Base-by-base conservation (phyloP, 2,888 invertebrate species). In the Macaria liturata region DNA sequence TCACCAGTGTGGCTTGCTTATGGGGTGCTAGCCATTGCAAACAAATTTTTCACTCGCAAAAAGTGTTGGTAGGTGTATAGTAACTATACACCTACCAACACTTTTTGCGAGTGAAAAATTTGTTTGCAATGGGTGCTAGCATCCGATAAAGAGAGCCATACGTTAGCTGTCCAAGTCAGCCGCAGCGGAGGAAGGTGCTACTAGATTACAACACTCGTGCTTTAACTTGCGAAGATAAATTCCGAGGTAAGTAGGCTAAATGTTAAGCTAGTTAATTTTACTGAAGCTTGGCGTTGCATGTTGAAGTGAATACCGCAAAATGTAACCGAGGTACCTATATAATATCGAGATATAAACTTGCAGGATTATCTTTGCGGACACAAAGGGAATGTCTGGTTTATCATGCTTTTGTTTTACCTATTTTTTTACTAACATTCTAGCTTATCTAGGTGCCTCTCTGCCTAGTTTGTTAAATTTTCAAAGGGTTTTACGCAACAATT, bases 61-160 rank as follows among this genome's bases (percentile, higher is more conserved):
- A 58, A 34, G 9, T 50, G 6, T 32, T 40, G 44, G 44, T 20
- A 20, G 1, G 20, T 20, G 20, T 20, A 20, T n/a, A n/a, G n/a
- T n/a, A n/a, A n/a, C n/a, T n/a, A n/a, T 20, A 20, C 20, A 20
- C 20, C 1, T 20, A 20, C 44, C 44, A 40, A 32, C 6, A 50
- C 9, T 34, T 58, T 57, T 57, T 58, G 55, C 46, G 32, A 43
- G 49, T 58, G 61, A 63, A 61, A 63, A 65, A 63, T 58, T 54
- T 63, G 61, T 63, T 63, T 61, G 57, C 61, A 51, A 61, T 61
- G 49, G 51, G 59, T 63, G 59, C 57, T 57, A 59, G 61, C 56
- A 56, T 56, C 58, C 59, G 65, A 61, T 66, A 63, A 60, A 63
- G 57, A 56, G 57, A 54, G 45, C 63, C 46, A 63, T 63, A 60